Base-by-base conservation (phyloP, 1,140 invertebrate genomes). In the Anadara kagoshimensis region DNA sequence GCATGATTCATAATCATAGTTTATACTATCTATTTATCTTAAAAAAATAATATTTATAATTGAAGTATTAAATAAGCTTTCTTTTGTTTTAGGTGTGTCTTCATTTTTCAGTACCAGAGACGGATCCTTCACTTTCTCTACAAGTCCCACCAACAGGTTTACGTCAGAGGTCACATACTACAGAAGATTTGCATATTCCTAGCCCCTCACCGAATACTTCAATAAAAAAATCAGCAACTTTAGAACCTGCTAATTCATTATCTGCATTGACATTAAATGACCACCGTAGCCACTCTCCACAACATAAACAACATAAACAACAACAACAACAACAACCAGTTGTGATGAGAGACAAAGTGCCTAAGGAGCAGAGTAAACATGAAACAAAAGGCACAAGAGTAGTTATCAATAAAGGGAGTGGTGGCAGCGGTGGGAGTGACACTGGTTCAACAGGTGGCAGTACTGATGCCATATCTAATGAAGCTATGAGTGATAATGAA, bases 41-140 rank as follows among this genome's bases (percentile, higher is more conserved):
- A 47, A 10, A 47, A 47, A 47, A 47, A 47, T 16, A 47, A 47
- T 10, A 47, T 47, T 8, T 10, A 47, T 10, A 16, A 54, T n/a
- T 12, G n/a, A 54, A n/a, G 8, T 7, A 8, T 47, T 47, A 47
- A 47, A 14, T n/a, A 49, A 14, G 14, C 22, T 61, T n/a, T 53
- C n/a, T 63, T 24, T 51, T 61, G 24, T 63, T 68, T 3, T 49
- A 83, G 81, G 70, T 83, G 20, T 71, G 74, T 59, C 62, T 81
- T 24, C 71, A 69, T 66, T 82, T 82, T 44, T 49, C 59, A 45
- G 62, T 61, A 22, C 68, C 68, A 36, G 68, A 70, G 36, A 70
- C 44, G 36, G 58, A 61, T 44, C 20, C 20, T 61, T 44, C 12
- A 61, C 20, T 20, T 61, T 44, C 58, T 20, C 44, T 61, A 22